Percentiles rank a stretch among this genome's conserved stretches.
Conservation (phyloP, 2,797 vertebrate genomes). For the Mormyrus proboscirostris region DNA sequence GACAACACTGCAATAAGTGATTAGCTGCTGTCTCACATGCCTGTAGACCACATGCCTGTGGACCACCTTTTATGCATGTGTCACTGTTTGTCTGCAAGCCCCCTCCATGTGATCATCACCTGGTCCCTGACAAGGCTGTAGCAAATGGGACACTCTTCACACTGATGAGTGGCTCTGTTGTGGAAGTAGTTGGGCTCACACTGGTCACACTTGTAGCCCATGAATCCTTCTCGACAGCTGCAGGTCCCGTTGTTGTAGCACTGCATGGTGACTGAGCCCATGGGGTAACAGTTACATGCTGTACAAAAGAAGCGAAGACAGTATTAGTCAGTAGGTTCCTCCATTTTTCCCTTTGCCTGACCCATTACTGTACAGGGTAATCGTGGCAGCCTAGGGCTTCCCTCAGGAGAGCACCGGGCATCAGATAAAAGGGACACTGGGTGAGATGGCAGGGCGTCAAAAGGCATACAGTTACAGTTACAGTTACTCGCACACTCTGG, state of each 20-base stretch:
- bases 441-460: not conserved
- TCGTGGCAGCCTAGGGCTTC: not conserved
- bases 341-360: not conserved
- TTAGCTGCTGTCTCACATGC: not conserved
- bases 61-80: not conserved
- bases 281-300: constrained; percentile 87
- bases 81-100: not conserved
- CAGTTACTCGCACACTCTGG: not conserved
- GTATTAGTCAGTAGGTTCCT: not conserved
- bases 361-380: not conserved
- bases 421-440: not conserved
- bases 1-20: not conserved
- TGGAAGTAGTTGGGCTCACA: constrained; percentile 82
- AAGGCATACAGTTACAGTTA: not conserved
- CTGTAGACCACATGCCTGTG: not conserved
- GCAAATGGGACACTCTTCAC: constrained; percentile 79
- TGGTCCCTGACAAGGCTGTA: constrained; percentile 73
- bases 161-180: constrained; percentile 54
- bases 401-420: not conserved
- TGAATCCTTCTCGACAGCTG: constrained; percentile 70
- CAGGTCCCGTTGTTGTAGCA: constrained; percentile 80
- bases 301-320: not conserved
- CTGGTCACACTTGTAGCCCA: constrained; percentile 81
- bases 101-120: constrained; percentile 49
- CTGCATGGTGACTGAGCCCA: constrained; percentile 76